Evolutionary conservation across 2,113 vertebrate genomes (phyloP).

Genomic region (Chascanopsetta lugubris): DNA sequence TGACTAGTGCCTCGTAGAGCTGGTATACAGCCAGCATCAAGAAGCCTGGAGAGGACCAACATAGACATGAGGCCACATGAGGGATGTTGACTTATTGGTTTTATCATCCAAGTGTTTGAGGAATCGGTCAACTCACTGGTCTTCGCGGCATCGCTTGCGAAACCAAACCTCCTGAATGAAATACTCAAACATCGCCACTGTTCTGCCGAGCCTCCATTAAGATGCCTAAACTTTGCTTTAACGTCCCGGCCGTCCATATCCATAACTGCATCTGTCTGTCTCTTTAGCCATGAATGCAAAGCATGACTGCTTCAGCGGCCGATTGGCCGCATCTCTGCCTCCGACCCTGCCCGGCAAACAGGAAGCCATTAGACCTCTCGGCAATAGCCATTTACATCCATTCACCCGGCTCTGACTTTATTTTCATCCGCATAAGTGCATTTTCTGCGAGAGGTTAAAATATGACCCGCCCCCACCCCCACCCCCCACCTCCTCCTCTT

Average conservation of each 20-base stretch:
- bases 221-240: constrained; percentile 84
- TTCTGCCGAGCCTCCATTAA: constrained; percentile 69
- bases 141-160: no score
- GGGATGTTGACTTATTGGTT: no score
- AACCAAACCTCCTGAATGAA: not conserved
- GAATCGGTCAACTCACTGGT: no score
- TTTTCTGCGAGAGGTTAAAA: constrained; percentile 97
- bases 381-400: constrained; percentile 93
- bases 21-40: no score
- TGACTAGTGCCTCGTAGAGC: no score
- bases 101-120: no score
- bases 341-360: constrained; percentile 87
- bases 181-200: constrained; percentile 12
- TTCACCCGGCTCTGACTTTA: constrained; percentile 92
- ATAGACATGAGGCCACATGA: no score
- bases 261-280: constrained; percentile 84
- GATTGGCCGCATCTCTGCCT: constrained; percentile 84
- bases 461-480: constrained; percentile 87
- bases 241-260: constrained; percentile 83
- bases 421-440: constrained; percentile 96
- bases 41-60: no score
- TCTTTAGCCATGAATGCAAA: constrained; percentile 83
- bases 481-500: no score
- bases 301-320: constrained; percentile 83
- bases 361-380: constrained; percentile 91